phyloP scores from a whole-genome alignment of 2,888 invertebrate genomes.

The Drosophila nr. perissopoda region DNA sequence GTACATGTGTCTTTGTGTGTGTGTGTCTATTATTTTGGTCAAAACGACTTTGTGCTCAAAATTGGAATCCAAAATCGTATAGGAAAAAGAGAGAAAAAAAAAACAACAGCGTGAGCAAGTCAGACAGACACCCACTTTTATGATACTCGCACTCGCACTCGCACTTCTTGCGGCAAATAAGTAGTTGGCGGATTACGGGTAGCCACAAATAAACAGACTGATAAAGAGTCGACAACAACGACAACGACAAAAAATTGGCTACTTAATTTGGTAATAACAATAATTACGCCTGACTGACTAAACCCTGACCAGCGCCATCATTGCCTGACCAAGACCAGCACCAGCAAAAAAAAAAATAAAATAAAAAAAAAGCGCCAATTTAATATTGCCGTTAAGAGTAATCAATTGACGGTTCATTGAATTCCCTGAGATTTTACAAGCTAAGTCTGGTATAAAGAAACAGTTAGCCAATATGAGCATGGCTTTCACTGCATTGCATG shows the following conservation, averaged over 20 bases:
- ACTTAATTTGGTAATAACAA: slow-evolving; percentile 80
- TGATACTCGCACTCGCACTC: slow-evolving; percentile 61
- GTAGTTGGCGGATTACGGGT: slow-evolving; percentile 72
- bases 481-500: not conserved
- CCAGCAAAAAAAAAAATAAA: not conserved
- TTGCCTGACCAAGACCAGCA: slow-evolving; percentile 32
- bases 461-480: slow-evolving; percentile 23
- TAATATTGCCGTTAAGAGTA: slow-evolving; percentile 52
- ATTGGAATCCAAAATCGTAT: slow-evolving; percentile 66
- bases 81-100: slow-evolving; percentile 36
- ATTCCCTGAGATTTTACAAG: slow-evolving; percentile 47
- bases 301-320: slow-evolving; percentile 71
- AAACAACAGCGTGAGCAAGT: slow-evolving; percentile 66
- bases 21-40: slow-evolving; percentile 64
- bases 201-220: slow-evolving; percentile 39
- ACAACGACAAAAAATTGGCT: slow-evolving; percentile 71
- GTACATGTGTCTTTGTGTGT: slow-evolving; percentile 11
- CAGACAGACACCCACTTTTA: slow-evolving; percentile 60
- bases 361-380: slow-evolving; percentile 43
- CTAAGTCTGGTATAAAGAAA: slow-evolving; percentile 16
- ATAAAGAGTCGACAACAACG: slow-evolving; percentile 56
- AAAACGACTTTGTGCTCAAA: slow-evolving; percentile 77
- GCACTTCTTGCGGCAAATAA: slow-evolving; percentile 43
- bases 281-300: slow-evolving; percentile 80
- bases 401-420: slow-evolving; percentile 60